Conservation (phyloP, 2,888 invertebrate species). For the Minunthozetes semirufus region DNA sequence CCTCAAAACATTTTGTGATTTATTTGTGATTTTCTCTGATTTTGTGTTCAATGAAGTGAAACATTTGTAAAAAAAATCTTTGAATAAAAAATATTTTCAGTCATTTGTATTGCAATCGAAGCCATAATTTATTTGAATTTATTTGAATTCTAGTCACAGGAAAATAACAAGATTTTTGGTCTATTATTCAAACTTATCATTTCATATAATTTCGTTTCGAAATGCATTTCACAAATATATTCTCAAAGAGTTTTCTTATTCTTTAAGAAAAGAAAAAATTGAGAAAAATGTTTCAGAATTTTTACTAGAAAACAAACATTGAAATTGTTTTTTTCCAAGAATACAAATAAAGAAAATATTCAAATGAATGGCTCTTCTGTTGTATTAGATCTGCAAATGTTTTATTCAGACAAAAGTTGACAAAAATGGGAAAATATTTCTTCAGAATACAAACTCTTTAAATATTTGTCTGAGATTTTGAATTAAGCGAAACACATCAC, state of each 20-base stretch:
- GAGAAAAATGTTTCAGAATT: not conserved
- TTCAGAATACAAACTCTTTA: not conserved
- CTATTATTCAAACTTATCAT: slow-evolving; percentile 14
- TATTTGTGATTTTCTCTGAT: not conserved
- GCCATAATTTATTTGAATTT: slow-evolving; percentile 6
- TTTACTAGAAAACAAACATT: not conserved
- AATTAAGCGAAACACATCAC: too few relatives aligned
- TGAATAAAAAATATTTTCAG: not conserved
- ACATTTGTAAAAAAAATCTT: not conserved
- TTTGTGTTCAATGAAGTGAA: not conserved
- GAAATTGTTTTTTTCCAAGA: not conserved
- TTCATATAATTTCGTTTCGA: not conserved
- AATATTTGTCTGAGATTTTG: slow-evolving; percentile 2
- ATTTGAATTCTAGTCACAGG: not conserved
- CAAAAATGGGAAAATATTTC: not conserved
- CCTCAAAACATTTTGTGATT: not conserved
- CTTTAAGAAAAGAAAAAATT: too few relatives aligned
- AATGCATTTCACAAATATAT: not conserved
- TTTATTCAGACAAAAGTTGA: not conserved
- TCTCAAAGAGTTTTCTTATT: too few relatives aligned
- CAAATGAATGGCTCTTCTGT: not conserved
- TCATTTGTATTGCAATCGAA: slow-evolving; percentile 6
- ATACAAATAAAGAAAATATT: not conserved
- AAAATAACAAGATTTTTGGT: not conserved
- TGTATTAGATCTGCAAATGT: not conserved